These are phyloP conservation scores for Perognathus longimembris DNA, from an alignment of 2,113 vertebrate genomes.

Conservation along the genomic window DNA sequence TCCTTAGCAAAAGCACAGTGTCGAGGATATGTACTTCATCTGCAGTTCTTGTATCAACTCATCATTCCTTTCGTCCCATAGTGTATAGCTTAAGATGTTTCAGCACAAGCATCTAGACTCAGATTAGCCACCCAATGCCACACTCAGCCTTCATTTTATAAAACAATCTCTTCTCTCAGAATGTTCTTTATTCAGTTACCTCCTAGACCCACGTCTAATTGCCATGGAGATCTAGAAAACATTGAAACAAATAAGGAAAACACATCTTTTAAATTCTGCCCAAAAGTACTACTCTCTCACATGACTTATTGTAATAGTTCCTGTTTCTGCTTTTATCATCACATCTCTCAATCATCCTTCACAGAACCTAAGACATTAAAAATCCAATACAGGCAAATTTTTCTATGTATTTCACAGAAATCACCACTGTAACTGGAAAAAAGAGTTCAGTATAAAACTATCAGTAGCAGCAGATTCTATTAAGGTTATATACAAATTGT, in stretches of 20 bases:
- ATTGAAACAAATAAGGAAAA: not conserved
- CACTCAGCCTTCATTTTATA: not conserved
- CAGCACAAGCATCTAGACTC: not conserved
- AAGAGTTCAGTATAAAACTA: not conserved
- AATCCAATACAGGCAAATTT: conserved; percentile 1
- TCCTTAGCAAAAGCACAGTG: not conserved
- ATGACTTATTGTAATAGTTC: not conserved
- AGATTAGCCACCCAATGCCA: not conserved
- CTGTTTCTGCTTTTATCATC: not conserved
- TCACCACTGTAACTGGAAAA: not conserved
- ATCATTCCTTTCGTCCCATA: not conserved
- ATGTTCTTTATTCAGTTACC: not conserved
- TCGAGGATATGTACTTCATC: not conserved
- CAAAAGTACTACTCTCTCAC: not conserved
- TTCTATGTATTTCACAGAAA: not conserved
- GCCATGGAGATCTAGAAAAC: not conserved
- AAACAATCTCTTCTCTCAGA: not conserved
- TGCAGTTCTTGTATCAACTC: not conserved
- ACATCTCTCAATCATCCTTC: not conserved
- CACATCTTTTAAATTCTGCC: not conserved
- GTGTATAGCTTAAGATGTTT: not conserved
- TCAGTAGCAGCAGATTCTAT: too few relatives aligned
- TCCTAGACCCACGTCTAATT: not conserved
- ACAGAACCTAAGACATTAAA: not conserved
- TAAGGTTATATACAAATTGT: too few relatives aligned